phyloP scores from a whole-genome alignment of 2,888 invertebrate genomes.

The Himalopsyche japonica region DNA sequence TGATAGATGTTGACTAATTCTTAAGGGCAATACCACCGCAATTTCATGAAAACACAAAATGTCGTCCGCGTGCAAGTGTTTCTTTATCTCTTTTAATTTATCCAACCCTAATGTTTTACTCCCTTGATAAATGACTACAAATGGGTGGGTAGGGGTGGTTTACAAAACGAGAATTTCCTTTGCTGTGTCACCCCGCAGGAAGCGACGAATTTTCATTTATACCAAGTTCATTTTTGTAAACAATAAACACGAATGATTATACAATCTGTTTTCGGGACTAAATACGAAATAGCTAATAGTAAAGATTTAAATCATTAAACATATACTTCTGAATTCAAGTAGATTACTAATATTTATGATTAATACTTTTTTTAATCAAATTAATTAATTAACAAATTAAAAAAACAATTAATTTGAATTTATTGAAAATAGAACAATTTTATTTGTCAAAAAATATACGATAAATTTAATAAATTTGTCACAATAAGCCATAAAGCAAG shows the following conservation, averaged over 20 bases:
- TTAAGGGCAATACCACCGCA: not conserved
- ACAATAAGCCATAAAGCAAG: no score
- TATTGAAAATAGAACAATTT: no score
- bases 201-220: constrained; percentile 32
- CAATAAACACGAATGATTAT: not conserved
- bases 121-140: constrained; percentile 37
- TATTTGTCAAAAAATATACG: no score
- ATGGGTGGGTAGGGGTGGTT: constrained; percentile 6
- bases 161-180: constrained; percentile 36
- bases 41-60: constrained; percentile 24
- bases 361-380: no score
- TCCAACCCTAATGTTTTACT: constrained; percentile 37
- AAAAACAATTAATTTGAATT: no score
- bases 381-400: no score
- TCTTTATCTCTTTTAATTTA: constrained; percentile 41
- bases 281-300: no score
- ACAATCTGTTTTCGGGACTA: no score
- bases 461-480: no score
- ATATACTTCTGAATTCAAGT: no score
- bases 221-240: not conserved
- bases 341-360: no score
- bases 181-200: constrained; percentile 26
- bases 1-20: not conserved
- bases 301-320: no score
- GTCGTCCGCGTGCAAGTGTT: constrained; percentile 38